These are phyloP conservation scores for Rhynchomys soricoides DNA, from an alignment of 2,113 vertebrate genomes.

Conservation along the genomic window DNA sequence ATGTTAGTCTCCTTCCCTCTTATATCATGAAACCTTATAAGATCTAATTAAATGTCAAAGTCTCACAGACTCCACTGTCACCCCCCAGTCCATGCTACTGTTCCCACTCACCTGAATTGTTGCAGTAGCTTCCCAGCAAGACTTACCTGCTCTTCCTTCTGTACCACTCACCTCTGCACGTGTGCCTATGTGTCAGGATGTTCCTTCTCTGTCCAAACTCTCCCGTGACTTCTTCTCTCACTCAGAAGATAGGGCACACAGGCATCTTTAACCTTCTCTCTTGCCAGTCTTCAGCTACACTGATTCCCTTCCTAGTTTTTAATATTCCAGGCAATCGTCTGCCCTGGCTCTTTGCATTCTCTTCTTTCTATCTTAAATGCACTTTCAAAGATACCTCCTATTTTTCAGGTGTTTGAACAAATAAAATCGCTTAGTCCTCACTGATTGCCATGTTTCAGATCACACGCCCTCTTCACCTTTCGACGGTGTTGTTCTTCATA, in stretches of 20 bases:
- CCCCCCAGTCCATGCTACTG: no score
- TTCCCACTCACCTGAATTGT: neutral
- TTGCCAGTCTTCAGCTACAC: neutral
- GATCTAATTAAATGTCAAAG: neutral
- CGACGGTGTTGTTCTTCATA: constrained; percentile 26
- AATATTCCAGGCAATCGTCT: neutral
- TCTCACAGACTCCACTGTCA: neutral
- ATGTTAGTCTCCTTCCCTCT: neutral
- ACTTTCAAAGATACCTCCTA: neutral
- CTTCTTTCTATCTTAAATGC: neutral
- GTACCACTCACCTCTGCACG: no score
- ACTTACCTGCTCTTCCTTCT: neutral
- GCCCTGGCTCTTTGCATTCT: neutral
- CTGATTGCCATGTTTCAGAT: neutral
- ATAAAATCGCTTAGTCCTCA: neutral
- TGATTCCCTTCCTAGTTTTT: neutral
- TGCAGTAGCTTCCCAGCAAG: neutral
- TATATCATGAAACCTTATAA: neutral
- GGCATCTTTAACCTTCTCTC: neutral
- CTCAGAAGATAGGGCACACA: neutral
- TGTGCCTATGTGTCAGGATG: neutral
- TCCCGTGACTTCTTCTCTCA: neutral
- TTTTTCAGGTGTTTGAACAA: neutral
- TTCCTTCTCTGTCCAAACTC: neutral
- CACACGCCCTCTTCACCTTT: neutral